Conservation (phyloP, 2,888 invertebrate genomes). For the Platynereis dumerilii region DNA sequence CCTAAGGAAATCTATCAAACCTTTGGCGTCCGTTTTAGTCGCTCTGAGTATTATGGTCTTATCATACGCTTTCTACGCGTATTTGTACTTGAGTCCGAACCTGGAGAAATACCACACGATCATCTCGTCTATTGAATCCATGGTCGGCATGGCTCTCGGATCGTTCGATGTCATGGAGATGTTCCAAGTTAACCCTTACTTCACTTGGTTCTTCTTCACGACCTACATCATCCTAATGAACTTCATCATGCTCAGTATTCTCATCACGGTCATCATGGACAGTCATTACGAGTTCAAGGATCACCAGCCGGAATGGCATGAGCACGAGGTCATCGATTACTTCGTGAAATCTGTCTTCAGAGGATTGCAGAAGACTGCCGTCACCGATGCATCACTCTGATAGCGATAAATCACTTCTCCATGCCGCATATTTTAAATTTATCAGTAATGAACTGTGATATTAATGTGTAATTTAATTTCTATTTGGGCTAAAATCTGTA, state of each 20-base stretch:
- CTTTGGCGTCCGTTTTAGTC: constrained; percentile 1
- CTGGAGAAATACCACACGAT: constrained; percentile 1
- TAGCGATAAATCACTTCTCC: no score
- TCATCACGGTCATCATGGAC: constrained; percentile 21
- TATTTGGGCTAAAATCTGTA: no score
- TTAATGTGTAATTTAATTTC: no score
- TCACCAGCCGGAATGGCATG: neutral
- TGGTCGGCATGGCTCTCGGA: constrained; percentile 12
- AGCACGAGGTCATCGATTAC: constrained; percentile 4
- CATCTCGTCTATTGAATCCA: neutral
- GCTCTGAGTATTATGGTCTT: constrained; percentile 5
- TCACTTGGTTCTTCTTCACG: constrained; percentile 8
- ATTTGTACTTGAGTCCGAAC: neutral
- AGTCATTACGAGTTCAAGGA: constrained; percentile 18
- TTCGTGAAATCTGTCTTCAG: neutral
- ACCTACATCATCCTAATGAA: constrained; percentile 18
- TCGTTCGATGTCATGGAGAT: constrained; percentile 10
- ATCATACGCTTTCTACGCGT: neutral
- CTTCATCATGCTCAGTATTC: constrained; percentile 19
- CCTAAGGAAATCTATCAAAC: neutral
- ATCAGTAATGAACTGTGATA: no score
- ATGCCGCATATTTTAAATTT: no score
- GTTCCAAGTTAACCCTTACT: neutral
- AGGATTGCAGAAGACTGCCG: neutral
- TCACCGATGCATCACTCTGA: neutral